Base-by-base conservation (phyloP, 2,888 invertebrate species). In the Acrobasis consociella region DNA sequence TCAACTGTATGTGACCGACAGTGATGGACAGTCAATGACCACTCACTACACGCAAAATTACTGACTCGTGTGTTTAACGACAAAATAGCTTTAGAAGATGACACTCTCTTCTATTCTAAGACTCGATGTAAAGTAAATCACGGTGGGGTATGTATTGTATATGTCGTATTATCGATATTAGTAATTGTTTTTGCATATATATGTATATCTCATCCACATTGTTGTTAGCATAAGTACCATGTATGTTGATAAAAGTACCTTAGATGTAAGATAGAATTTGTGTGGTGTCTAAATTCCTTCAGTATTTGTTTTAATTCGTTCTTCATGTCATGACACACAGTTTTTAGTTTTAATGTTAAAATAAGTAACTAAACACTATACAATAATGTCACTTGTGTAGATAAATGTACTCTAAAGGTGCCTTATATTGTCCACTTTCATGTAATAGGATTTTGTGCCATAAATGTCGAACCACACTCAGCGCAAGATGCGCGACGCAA, bases 401-500 rank as follows among this genome's bases (percentile, higher is more conserved):
- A 69, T 59, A 50, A 67, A 71, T 76, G 39, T 77, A 78, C 69
- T 78, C 72, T 56, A 74, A 74, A 63, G 75, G 86, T 85, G 85
- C 85, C 85, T 85, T 84, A 84, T 69, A 75, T 72, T 78, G 79
- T 82, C 81, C 78, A 81, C 74, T 65, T 67, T 68, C 65, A 65
- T 55, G 56, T 63, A 46, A 63, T 64, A 68, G 60, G 50, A 39
- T 68, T 64, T 69, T 69, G 73, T 77, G 78, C 74, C 77, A 77
- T 77, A 72, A 65, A 68, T 68, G 46, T 62, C 22, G 3, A 22
- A 22, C 22, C 22, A 22, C 22, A 22, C 22, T 1, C 22, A 22
- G 22, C 22, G 22, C 22, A 22, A 22, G 3, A 22, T 22, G 22
- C 22, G 2, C 22, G 22, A 22, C 22, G 22, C 22, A 22, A 22